Evolutionary conservation across 1,140 invertebrate species (phyloP).

Genomic region (Leptinotarsa defecta): DNA sequence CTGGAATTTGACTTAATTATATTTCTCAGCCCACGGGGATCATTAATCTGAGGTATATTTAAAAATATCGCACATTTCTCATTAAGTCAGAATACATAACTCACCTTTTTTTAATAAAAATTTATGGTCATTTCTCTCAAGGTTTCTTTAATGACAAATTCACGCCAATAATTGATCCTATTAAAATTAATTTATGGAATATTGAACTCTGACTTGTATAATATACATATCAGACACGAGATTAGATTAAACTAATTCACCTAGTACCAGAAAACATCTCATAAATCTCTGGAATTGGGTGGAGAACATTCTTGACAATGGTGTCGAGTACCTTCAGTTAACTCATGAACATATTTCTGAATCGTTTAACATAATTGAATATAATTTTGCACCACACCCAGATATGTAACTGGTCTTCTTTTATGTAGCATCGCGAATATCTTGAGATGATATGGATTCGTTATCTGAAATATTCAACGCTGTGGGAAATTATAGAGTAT

Average conservation of each 20-base stretch:
- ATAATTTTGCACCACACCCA: background rate
- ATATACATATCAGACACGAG: background rate
- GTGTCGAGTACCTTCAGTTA: background rate
- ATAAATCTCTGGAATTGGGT: constrained; percentile 1
- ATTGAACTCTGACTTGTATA: background rate
- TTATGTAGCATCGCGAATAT: background rate
- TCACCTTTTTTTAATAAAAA: background rate
- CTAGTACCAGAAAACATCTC: background rate
- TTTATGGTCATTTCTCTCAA: constrained; percentile 1
- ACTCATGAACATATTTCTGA: background rate
- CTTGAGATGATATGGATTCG: background rate
- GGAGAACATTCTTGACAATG: background rate
- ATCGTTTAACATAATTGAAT: background rate
- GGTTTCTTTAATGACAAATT: background rate
- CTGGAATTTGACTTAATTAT: no score
- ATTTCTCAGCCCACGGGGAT: no score
- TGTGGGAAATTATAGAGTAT: no score
- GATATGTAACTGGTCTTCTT: background rate
- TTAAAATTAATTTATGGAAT: background rate
- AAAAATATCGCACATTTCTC: no score
- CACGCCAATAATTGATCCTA: background rate
- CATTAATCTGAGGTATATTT: no score
- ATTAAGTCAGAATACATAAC: background rate
- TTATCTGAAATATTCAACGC: no score
- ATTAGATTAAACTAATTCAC: background rate